Percentiles rank a stretch among this genome's conserved stretches.
These are phyloP conservation scores for Danaus plexippus DNA, from an alignment of 1,140 invertebrate species.

Conservation along the genomic window DNA sequence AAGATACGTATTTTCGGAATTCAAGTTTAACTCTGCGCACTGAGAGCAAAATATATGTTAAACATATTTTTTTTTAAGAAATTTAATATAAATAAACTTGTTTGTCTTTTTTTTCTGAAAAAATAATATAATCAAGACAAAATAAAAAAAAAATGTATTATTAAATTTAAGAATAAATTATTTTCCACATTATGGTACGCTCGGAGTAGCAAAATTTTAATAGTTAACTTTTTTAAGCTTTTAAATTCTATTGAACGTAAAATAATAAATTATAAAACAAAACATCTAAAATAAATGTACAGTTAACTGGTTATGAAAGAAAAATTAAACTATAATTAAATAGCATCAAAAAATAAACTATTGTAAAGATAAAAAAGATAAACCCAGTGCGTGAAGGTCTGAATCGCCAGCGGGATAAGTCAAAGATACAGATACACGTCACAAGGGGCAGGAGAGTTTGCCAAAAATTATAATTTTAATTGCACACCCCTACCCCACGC, in stretches of 20 bases:
- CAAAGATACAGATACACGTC: slow-evolving; percentile 62
- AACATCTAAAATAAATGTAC: not conserved
- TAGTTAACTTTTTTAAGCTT: too few relatives aligned
- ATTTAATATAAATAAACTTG: too few relatives aligned
- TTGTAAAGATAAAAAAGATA: not conserved
- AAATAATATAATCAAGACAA: too few relatives aligned
- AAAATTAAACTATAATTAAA: slow-evolving; percentile 7
- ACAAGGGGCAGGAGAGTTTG: slow-evolving; percentile 53
- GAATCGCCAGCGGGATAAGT: slow-evolving; percentile 49
- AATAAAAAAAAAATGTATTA: too few relatives aligned
- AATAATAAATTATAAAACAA: too few relatives aligned
- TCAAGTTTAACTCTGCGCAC: slow-evolving; percentile 35
- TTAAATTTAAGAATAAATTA: too few relatives aligned
- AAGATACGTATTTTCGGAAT: slow-evolving; percentile 63
- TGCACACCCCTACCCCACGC: slow-evolving; percentile 39
- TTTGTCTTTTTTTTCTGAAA: too few relatives aligned
- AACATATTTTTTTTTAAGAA: slow-evolving; percentile 4
- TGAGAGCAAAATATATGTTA: slow-evolving; percentile 16
- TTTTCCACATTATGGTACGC: too few relatives aligned
- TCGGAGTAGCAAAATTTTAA: too few relatives aligned
- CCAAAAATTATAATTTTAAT: slow-evolving; percentile 72
- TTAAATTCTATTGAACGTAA: too few relatives aligned
- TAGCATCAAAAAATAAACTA: slow-evolving; percentile 3
- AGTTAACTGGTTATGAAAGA: not conserved
- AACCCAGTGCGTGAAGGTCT: slow-evolving; percentile 29